phyloP scores from a whole-genome alignment of 2,888 invertebrate genomes.

The Polyploca ridens region DNA sequence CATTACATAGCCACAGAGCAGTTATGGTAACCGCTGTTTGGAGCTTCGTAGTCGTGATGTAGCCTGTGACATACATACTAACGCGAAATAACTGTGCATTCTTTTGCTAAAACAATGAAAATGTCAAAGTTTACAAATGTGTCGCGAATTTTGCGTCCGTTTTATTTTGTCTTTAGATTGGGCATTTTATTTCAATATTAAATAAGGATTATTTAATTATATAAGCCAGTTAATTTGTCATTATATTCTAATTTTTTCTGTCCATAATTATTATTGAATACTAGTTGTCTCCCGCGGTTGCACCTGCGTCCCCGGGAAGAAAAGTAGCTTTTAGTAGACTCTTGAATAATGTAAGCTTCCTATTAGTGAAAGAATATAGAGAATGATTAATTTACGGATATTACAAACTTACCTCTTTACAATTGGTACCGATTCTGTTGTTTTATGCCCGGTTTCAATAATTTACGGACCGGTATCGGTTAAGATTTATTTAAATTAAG shows the following conservation, averaged over 20 bases:
- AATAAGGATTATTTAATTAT: too few species aligned
- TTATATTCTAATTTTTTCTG: too few species aligned
- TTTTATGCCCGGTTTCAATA: too few species aligned
- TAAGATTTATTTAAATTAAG: too few species aligned
- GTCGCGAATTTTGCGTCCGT: not conserved
- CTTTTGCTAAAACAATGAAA: not conserved
- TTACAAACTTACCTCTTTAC: too few species aligned
- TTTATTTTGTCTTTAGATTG: not conserved
- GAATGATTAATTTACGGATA: too few species aligned
- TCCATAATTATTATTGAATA: not conserved
- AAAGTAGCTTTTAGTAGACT: too few species aligned
- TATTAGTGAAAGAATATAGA: too few species aligned
- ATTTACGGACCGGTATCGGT: too few species aligned
- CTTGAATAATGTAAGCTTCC: too few species aligned
- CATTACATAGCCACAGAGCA: conserved; percentile 3
- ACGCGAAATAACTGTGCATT: not conserved
- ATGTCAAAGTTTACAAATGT: not conserved
- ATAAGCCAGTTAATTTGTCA: too few species aligned
- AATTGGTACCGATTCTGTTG: too few species aligned
- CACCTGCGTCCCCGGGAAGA: not conserved
- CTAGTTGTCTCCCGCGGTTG: not conserved
- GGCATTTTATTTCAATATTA: not conserved
- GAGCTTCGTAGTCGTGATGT: not conserved
- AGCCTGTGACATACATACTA: not conserved
- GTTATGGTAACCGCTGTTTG: conserved; percentile 8